Base-by-base conservation (phyloP, 2,888 invertebrate genomes). In the Phlogophora meticulosa region DNA sequence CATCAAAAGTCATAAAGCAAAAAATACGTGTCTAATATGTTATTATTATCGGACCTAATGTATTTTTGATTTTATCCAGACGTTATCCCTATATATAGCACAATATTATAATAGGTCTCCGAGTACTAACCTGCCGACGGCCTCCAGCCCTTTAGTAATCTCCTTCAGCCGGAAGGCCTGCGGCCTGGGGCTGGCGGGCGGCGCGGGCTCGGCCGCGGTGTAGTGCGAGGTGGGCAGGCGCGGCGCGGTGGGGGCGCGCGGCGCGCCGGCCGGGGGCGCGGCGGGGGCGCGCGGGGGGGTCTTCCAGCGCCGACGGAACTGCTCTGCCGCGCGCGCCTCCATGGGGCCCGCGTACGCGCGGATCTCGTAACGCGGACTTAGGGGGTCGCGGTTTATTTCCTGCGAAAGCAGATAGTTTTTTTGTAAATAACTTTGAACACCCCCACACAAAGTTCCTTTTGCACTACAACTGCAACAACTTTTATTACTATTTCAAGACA, bases 281-380 rank as follows among this genome's bases (percentile, higher is more conserved):
- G 4, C 7, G 4, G 67, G 7, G 0, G 76, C 63, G 10, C 97
- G 96, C 0, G 98, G 98, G 9, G 98, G 98, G 0, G 98, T 98
- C 94, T 98, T 98, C 98, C 98, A 98, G 57, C 97, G 96, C 66
- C 96, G 97, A 10, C 97, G 96, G 92, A 98, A 98, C 66, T 92
- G 93, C 13, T 96, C 94, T 0, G 98, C 98, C 60, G 96, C 96
- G 15, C 96, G 94, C 72, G 97, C 97, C 45, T 97, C 96, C 98
- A 99, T 99, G 20, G 99, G 99, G 0, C 99, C 99, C 10, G 99
- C 99, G 92, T 97, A 97, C 0, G 99, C 99, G 85, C 97, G 97
- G 77, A 98, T 97, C 95, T 98, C 97, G 81, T 97, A 89, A 52
- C 97, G 96, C 0, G 98, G 97, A 81, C 96, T 97, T 11, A 97